Conservation (phyloP, 2,113 vertebrate genomes). For the Limanda limanda region DNA sequence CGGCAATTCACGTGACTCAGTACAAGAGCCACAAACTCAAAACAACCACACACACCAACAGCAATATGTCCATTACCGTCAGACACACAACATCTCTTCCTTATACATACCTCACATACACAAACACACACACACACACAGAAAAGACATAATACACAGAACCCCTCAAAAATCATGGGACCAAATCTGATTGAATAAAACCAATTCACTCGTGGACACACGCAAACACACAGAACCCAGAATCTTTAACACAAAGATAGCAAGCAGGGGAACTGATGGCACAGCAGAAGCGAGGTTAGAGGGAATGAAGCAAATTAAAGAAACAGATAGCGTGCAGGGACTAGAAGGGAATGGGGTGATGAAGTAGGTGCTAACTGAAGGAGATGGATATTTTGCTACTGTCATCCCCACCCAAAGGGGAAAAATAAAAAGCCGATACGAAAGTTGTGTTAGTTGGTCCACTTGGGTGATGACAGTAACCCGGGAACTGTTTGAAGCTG, state of each 20-base stretch:
- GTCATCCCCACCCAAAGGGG: slow-evolving; percentile 59
- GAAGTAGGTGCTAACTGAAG: slow-evolving; percentile 63
- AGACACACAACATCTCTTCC: slow-evolving; percentile 23
- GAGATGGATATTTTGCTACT: slow-evolving; percentile 61
- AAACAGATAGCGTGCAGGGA: slow-evolving; percentile 68
- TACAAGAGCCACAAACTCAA: slow-evolving; percentile 21
- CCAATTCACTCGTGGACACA: slow-evolving; percentile 5
- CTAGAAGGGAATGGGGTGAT: slow-evolving; percentile 50
- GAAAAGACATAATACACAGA: slow-evolving; percentile 22
- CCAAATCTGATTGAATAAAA: slow-evolving; percentile 41
- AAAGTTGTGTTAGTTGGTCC: slow-evolving; percentile 19
- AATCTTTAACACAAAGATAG: slow-evolving; percentile 63
- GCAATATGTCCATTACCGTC: slow-evolving; percentile 3
- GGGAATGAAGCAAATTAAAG: slow-evolving; percentile 63
- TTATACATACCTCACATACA: slow-evolving; percentile 3
- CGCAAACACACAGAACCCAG: slow-evolving; percentile 6
- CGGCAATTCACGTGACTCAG: neutral
- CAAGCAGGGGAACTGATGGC: slow-evolving; percentile 66
- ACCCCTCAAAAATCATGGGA: slow-evolving; percentile 21
- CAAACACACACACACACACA: slow-evolving; percentile 2
- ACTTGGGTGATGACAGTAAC: slow-evolving; percentile 65
- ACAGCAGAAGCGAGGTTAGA: slow-evolving; percentile 70
- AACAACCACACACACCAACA: slow-evolving; percentile 11
- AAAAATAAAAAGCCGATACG: slow-evolving; percentile 21
- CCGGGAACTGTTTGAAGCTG: slow-evolving; percentile 35